Conservation (phyloP, 2,888 invertebrate species). For the Pharmacophagus antenor region DNA sequence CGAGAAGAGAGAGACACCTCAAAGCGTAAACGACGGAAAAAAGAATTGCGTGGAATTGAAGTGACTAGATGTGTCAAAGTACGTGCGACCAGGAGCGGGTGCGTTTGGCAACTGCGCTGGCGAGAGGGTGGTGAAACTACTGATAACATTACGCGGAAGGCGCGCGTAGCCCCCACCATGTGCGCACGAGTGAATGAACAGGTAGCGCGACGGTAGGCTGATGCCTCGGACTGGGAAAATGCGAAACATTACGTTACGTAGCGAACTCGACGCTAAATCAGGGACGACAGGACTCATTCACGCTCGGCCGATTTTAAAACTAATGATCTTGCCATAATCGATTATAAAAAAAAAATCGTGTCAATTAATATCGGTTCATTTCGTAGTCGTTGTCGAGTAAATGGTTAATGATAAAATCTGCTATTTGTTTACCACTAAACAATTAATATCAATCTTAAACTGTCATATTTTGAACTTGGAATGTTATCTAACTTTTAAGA, state of each 20-base stretch:
- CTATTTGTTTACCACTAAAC: not conserved
- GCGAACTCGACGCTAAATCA: conserved; percentile 1
- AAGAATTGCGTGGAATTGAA: conserved; percentile 39
- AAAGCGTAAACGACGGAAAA: not conserved
- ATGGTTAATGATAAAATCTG: no score
- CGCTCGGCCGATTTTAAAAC: not conserved
- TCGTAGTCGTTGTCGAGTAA: no score
- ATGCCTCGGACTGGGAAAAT: conserved; percentile 48
- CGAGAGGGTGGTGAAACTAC: conserved; percentile 78
- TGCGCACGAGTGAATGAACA: conserved; percentile 67
- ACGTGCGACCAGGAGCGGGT: conserved; percentile 76
- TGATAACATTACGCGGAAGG: conserved; percentile 80
- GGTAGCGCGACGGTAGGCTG: conserved; percentile 67
- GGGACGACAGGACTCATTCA: not conserved
- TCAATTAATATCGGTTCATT: no score
- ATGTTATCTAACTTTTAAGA: not conserved
- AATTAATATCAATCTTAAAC: no score
- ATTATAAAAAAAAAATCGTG: no score
- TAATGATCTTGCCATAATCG: not conserved
- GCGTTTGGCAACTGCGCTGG: conserved; percentile 76
- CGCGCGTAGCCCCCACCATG: conserved; percentile 65
- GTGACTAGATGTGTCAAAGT: conserved; percentile 64
- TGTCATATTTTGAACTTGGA: not conserved
- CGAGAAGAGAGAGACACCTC: conserved; percentile 36
- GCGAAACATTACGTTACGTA: conserved; percentile 37